A percentile compares a stretch with the other conserved stretches of the same genome.
Conservation (phyloP, 1,140 invertebrate genomes). For the Orchesella cincta region DNA sequence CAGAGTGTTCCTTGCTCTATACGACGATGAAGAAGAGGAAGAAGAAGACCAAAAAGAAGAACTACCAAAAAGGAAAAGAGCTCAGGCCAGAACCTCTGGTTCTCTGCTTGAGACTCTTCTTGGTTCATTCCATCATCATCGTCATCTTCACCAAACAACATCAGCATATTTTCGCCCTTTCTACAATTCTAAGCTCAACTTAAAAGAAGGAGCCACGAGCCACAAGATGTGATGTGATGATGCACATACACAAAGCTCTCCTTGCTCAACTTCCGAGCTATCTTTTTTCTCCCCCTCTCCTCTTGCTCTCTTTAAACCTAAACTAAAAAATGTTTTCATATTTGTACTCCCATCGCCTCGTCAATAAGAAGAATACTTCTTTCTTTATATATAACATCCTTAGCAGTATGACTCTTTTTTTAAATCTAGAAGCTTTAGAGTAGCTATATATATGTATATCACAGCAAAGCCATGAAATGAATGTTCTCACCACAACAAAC, state of each 20-base stretch:
- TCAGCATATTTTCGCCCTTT: no score
- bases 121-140: neutral
- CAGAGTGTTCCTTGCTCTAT: conserved; percentile 15
- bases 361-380: no score
- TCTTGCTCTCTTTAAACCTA: neutral
- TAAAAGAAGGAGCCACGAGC: no score
- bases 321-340: neutral
- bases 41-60: conserved; percentile 22
- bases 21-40: conserved; percentile 10
- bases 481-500: conserved; percentile 10
- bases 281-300: neutral
- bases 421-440: no score
- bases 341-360: no score
- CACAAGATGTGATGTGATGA: no score
- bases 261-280: no score
- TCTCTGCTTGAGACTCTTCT: neutral
- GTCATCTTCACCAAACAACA: neutral
- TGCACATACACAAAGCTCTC: no score
- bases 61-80: neutral
- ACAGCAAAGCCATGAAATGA: neutral
- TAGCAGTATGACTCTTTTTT: no score
- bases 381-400: no score
- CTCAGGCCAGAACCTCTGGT: neutral
- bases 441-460: neutral
- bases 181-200: no score